Conservation (phyloP, 2,888 invertebrate genomes). For the Hymenopus coronatus region DNA sequence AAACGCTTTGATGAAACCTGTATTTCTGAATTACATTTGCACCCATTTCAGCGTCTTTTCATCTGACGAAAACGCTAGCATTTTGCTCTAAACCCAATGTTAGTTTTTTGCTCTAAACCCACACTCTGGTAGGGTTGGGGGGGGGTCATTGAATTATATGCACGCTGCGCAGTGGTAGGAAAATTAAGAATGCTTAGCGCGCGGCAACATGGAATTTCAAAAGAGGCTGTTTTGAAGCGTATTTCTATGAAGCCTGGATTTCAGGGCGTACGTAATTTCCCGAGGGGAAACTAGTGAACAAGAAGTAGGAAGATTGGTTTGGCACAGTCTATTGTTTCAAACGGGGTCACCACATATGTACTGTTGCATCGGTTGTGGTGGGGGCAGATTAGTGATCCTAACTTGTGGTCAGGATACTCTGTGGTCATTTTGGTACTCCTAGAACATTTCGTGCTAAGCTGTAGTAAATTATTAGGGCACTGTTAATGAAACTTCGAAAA, state of each 20-base stretch:
- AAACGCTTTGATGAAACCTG: too few species aligned
- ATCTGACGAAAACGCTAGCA: too few species aligned
- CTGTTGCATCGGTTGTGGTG: not conserved
- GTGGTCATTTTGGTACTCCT: not conserved
- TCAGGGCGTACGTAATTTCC: not conserved
- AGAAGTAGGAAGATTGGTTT: not conserved
- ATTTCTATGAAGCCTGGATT: not conserved
- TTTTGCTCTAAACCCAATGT: too few species aligned
- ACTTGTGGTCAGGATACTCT: not conserved
- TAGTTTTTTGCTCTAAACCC: too few species aligned
- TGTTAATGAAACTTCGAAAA: not conserved
- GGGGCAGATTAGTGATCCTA: not conserved
- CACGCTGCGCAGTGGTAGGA: not conserved
- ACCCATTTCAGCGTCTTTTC: too few species aligned
- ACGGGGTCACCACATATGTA: not conserved
- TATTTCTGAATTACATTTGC: too few species aligned
- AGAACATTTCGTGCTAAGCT: not conserved
- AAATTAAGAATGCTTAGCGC: not conserved
- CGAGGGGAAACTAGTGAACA: not conserved
- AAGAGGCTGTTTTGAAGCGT: not conserved
- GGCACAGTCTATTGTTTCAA: not conserved
- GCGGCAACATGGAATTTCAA: not conserved
- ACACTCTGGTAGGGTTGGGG: too few species aligned
- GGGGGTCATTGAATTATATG: too few species aligned
- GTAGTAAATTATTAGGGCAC: not conserved